Evolutionary conservation across 92 coral and sea anemone species (phyloP), one percentile per base, ranked within the genome.

Genomic region (Metridium senile): DNA sequence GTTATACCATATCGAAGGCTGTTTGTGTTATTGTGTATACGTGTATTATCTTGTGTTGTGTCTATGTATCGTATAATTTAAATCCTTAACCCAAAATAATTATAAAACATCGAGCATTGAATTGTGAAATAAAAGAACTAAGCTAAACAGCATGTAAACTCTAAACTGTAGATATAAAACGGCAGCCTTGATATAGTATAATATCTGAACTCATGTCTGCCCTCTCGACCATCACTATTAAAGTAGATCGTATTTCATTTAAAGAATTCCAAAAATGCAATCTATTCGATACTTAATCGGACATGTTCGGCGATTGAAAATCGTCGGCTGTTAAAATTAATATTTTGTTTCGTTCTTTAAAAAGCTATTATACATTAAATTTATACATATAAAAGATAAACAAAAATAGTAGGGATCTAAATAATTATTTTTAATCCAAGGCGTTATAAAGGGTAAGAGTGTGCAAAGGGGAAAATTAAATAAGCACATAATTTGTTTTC

Each of bases 131-230:
- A 61, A 61, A 61, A 61, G 6, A 13, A 47, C 18, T 73, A 33
- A 73, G 29, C 33, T 29, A 30, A 33, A 54, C n/a, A 33, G 11
- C 30, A 27, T 21, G 43, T 17, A 54, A 54, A 27, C 17, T 34
- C 29, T 47, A 53, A 71, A 73, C 78, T 62, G 54, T 62, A 62
- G 52, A 19, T 70, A 2, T 32, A 34, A 35, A 3, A 63, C 45
- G 45, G 26, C 78, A 73, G 68, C 78, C 78, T 73, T 57, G 25
- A 73, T 59, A 26, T 59, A 51, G 47, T 26, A 52, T 39, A 54
- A 20, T 26, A 22, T 33, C 68, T 73, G 78, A 54, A 73, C 32
- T 73, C 78, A 58, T 73, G 61, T 73, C 68, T 73, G 78, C 78
- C 78, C 78, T 73, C 67, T 52, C 56, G 78, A 73, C 68, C 53